phyloP scores from a whole-genome alignment of 1,140 invertebrate genomes.

The Ceratitis capitata region DNA sequence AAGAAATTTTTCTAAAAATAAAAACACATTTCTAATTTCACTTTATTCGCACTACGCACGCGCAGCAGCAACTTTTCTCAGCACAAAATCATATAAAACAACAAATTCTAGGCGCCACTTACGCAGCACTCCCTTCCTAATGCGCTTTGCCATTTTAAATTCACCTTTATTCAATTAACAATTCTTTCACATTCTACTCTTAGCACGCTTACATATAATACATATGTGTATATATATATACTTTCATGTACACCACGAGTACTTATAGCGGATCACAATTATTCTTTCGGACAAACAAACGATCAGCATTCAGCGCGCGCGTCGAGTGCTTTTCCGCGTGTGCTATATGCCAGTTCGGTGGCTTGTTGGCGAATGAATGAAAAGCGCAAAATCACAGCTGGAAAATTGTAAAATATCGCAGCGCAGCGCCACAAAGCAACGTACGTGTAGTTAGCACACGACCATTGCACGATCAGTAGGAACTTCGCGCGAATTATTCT shows the following conservation, averaged over 20 bases:
- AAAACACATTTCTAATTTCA: not conserved
- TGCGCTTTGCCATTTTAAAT: not conserved
- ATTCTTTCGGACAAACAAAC: not conserved
- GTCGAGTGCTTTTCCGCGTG: slow-evolving; percentile 32
- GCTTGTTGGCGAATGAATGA: slow-evolving; percentile 56
- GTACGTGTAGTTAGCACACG: slow-evolving; percentile 15
- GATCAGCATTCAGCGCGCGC: slow-evolving; percentile 24
- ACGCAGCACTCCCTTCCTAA: not conserved
- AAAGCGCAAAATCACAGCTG: slow-evolving; percentile 53
- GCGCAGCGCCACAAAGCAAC: not conserved
- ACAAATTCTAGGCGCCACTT: not conserved
- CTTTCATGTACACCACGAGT: not conserved
- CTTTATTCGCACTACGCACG: not conserved
- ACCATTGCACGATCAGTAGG: not conserved
- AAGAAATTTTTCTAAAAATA: too few species aligned
- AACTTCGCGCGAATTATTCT: not conserved
- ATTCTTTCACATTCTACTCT: not conserved
- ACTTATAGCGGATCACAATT: not conserved
- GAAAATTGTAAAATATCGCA: slow-evolving; percentile 54
- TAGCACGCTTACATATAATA: not conserved
- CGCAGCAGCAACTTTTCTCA: not conserved
- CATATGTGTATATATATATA: not conserved
- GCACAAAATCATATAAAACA: not conserved
- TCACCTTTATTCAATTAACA: slow-evolving; percentile 27
- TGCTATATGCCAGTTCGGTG: slow-evolving; percentile 47